Percentiles rank a stretch among this genome's conserved stretches.
phyloP scores from a whole-genome alignment of 1,140 invertebrate species.

The Eriosoma lanigerum region DNA sequence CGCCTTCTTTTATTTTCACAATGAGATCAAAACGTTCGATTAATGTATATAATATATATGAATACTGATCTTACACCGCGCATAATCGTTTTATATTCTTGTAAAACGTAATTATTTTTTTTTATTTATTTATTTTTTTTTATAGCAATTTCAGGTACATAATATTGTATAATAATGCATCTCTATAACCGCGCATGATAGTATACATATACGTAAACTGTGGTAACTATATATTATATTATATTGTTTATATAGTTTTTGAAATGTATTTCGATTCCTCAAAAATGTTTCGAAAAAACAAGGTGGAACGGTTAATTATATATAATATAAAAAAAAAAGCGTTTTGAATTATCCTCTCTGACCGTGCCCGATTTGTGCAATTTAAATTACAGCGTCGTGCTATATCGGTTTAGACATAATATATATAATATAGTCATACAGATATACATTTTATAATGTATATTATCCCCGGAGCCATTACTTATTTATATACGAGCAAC shows the following conservation, averaged over 20 bases:
- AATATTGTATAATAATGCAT: too few species aligned
- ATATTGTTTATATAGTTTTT: background rate
- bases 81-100: too few species aligned
- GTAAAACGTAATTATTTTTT: too few species aligned
- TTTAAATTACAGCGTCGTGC: conserved; percentile 44
- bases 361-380: conserved; percentile 42
- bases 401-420: conserved; percentile 5
- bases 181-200: too few species aligned
- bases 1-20: conserved; percentile 32
- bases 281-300: conserved; percentile 13
- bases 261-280: background rate
- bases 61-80: too few species aligned
- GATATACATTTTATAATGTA: background rate
- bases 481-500: conserved; percentile 41
- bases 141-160: too few species aligned
- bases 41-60: background rate
- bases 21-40: conserved; percentile 20
- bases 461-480: conserved; percentile 9
- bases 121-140: too few species aligned
- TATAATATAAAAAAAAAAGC: background rate
- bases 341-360: conserved; percentile 14
- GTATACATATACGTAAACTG: too few species aligned
- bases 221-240: too few species aligned
- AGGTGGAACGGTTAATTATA: conserved; percentile 19
- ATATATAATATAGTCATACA: background rate